Conservation (phyloP, 2,113 vertebrate genomes). For the Spermophilus dauricus region DNA sequence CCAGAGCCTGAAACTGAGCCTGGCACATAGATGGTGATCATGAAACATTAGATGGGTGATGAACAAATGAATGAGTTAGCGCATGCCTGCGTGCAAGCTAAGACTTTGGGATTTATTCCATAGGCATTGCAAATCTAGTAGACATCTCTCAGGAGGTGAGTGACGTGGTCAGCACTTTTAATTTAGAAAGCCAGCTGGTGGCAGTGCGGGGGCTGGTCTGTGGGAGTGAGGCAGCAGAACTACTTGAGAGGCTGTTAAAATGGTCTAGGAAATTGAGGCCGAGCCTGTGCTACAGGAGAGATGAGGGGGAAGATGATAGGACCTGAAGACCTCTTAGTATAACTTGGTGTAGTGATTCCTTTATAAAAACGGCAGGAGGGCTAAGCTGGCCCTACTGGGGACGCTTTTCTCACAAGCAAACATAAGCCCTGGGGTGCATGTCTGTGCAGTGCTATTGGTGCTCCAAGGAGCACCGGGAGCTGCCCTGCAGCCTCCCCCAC, state of each 20-base stretch:
- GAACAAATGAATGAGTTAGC: constrained; percentile 34
- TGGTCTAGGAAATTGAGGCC: constrained; percentile 70
- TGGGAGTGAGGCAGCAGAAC: constrained; percentile 71
- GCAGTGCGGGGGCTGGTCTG: constrained; percentile 76
- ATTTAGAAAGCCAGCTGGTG: constrained; percentile 85
- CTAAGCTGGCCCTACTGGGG: neutral
- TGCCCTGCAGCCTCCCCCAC: neutral
- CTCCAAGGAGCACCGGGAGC: neutral
- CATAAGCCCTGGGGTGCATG: fast-evolving
- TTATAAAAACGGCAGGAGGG: neutral
- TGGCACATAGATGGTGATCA: neutral
- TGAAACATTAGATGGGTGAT: neutral
- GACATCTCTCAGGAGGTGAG: constrained; percentile 80
- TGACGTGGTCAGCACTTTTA: constrained; percentile 82
- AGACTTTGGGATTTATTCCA: constrained; percentile 50
- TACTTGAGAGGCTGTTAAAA: constrained; percentile 75
- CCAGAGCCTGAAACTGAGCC: neutral
- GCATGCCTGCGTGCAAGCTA: neutral
- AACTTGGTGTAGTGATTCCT: neutral
- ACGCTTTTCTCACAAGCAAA: neutral
- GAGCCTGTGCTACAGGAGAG: constrained; percentile 25
- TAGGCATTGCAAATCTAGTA: constrained; percentile 58
- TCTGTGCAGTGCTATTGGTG: neutral
- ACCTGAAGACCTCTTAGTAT: neutral
- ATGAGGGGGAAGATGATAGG: neutral